A percentile compares a stretch with the other conserved stretches of the same genome.
Conservation (phyloP, 2,888 invertebrate genomes). For the Caenorhabditis afra region DNA sequence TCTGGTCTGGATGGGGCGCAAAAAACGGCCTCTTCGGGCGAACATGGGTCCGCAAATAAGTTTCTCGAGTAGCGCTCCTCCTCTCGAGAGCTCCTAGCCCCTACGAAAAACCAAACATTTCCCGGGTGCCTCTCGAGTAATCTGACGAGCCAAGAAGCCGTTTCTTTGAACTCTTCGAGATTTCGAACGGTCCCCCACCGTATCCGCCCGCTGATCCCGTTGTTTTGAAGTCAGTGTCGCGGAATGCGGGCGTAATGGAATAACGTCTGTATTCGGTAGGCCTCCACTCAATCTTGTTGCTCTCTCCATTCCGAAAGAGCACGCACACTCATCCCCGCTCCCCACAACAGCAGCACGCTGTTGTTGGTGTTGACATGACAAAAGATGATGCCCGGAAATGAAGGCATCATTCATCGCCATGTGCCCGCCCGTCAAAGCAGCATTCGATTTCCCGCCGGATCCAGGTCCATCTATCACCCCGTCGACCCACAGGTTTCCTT, state of each 20-base stretch:
- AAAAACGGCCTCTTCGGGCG: conserved; percentile 2
- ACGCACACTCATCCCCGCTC: not conserved
- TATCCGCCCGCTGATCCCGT: no score
- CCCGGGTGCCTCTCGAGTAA: not conserved
- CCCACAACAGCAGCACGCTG: not conserved
- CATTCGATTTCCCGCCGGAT: conserved; percentile 23
- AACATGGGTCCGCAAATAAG: conserved; percentile 13
- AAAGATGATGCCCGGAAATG: conserved; percentile 54
- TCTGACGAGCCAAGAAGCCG: not conserved
- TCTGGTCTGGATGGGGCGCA: not conserved
- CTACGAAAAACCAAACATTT: conserved; percentile 1
- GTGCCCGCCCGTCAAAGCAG: conserved; percentile 7
- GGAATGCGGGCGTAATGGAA: no score
- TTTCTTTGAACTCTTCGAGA: not conserved
- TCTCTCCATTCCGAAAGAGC: conserved; percentile 9
- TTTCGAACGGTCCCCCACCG: no score
- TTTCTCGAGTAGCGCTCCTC: conserved; percentile 3
- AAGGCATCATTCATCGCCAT: conserved; percentile 52
- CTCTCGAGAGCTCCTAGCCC: not conserved
- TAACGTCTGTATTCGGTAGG: not conserved
- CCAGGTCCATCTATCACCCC: not conserved
- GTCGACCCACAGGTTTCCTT: not conserved
- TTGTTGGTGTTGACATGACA: conserved; percentile 54
- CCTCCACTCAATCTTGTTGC: not conserved
- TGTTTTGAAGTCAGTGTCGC: no score